phyloP scores from a whole-genome alignment of 1,140 invertebrate genomes.

The Drosophila cardini region DNA sequence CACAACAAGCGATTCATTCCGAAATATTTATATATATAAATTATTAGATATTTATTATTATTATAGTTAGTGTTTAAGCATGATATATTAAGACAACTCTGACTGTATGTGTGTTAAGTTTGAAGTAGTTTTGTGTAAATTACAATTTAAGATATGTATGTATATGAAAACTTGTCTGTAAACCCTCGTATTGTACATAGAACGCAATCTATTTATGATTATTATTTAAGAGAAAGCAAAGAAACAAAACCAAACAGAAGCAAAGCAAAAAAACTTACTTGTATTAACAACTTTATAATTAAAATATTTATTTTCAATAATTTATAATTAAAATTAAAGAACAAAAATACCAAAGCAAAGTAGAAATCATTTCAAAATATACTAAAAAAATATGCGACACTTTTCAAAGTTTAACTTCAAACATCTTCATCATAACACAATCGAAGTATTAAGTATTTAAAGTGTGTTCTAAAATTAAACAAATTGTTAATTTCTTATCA shows the following conservation, averaged over 20 bases:
- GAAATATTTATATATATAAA: constrained; percentile 13
- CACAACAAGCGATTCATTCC: constrained; percentile 41
- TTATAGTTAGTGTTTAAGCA: constrained; percentile 25
- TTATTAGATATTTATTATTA: constrained; percentile 7
- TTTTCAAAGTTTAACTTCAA: constrained; percentile 12
- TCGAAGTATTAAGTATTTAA: constrained; percentile 21
- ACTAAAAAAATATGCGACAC: background rate
- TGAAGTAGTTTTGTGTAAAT: constrained; percentile 59
- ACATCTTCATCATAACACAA: constrained; percentile 15
- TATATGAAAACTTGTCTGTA: constrained; percentile 2
- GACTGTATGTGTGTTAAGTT: constrained; percentile 70
- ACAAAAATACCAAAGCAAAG: constrained; percentile 34
- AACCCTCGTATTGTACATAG: constrained; percentile 33
- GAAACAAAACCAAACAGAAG: constrained; percentile 48
- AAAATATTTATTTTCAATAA: constrained; percentile 28
- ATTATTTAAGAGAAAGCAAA: constrained; percentile 22
- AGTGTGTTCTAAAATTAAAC: constrained; percentile 56
- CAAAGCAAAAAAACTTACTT: constrained; percentile 29
- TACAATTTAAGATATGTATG: constrained; percentile 33
- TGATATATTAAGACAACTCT: constrained; percentile 50
- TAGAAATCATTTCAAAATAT: constrained; percentile 12
- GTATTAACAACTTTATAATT: constrained; percentile 26
- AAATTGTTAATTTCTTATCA: constrained; percentile 74
- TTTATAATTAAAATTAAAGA: constrained; percentile 13
- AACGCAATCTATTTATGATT: constrained; percentile 1